Conservation (phyloP, 2,113 vertebrate species). For the Hassar affinis region DNA sequence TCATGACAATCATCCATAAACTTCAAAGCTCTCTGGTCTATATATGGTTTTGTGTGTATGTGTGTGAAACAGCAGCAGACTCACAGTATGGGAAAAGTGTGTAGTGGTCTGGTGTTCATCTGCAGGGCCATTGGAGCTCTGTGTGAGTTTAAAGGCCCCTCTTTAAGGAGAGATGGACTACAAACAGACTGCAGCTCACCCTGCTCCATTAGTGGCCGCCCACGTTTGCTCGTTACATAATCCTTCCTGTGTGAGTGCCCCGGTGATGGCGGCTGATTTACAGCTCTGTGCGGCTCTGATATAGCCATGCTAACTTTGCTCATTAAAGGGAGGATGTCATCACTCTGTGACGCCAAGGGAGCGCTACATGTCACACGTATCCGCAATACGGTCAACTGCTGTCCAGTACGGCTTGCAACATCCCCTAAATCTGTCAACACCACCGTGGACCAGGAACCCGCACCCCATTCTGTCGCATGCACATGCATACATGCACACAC, state of each 20-base stretch:
- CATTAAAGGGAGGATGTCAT: slow-evolving; percentile 95
- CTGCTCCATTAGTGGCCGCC: slow-evolving; percentile 16
- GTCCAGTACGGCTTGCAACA: slow-evolving; percentile 91
- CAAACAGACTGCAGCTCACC: background rate
- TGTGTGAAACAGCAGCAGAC: slow-evolving; percentile 21
- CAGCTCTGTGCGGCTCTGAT: slow-evolving; percentile 63
- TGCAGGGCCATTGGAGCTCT: slow-evolving; percentile 17
- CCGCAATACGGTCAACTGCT: slow-evolving; percentile 85
- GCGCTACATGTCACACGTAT: slow-evolving; percentile 83
- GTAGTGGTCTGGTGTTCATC: slow-evolving; percentile 46
- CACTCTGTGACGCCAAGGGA: slow-evolving; percentile 86
- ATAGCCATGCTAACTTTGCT: slow-evolving; percentile 78
- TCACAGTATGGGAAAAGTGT: background rate
- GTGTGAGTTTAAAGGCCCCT: slow-evolving; percentile 20
- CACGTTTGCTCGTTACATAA: slow-evolving; percentile 79
- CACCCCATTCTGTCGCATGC: slow-evolving; percentile 70
- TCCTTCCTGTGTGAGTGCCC: slow-evolving; percentile 81
- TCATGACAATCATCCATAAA: slow-evolving; percentile 57
- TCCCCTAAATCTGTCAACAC: slow-evolving; percentile 99
- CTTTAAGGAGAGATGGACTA: slow-evolving; percentile 10
- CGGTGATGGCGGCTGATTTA: slow-evolving; percentile 71
- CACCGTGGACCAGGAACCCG: slow-evolving; percentile 79
- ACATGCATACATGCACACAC: slow-evolving; percentile 77
- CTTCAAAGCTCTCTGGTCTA: slow-evolving; percentile 1
- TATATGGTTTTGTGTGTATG: slow-evolving; percentile 51